phyloP scores from a whole-genome alignment of 2,797 vertebrate species.

The Anguilla megastoma region DNA sequence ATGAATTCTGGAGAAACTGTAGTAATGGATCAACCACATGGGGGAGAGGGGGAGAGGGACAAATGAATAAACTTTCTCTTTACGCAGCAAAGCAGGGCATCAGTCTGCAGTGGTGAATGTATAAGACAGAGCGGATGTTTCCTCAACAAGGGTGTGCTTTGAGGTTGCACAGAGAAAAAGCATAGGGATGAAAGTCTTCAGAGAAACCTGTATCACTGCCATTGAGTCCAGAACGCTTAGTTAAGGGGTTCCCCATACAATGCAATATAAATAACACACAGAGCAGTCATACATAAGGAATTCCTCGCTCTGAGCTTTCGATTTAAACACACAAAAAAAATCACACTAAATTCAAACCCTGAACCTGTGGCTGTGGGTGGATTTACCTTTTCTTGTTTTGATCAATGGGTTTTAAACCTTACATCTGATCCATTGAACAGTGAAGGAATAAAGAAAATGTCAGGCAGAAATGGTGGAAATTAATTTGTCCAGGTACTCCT shows the following conservation, averaged over 20 bases:
- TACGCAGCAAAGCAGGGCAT: background rate
- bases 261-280: background rate
- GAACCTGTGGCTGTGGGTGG: background rate
- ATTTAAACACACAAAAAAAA: background rate
- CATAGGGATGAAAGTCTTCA: background rate
- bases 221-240: background rate
- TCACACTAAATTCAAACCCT: background rate
- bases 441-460: slow-evolving; percentile 1
- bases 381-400: background rate
- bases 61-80: slow-evolving; percentile 21
- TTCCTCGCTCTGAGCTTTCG: background rate
- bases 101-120: background rate
- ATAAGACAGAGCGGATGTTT: background rate
- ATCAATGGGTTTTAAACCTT: background rate
- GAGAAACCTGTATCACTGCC: background rate
- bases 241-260: background rate
- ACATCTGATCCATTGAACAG: background rate
- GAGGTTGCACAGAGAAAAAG: background rate
- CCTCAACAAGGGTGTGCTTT: background rate
- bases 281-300: background rate
- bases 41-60: slow-evolving; percentile 35
- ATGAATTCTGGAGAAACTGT: background rate
- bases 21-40: slow-evolving; percentile 51
- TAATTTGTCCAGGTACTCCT: slow-evolving; percentile 21
- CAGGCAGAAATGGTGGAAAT: background rate